Evolutionary conservation across 2,113 vertebrate genomes (phyloP), one percentile per base, ranked within the genome.

Genomic region (Carettochelys insculpta): DNA sequence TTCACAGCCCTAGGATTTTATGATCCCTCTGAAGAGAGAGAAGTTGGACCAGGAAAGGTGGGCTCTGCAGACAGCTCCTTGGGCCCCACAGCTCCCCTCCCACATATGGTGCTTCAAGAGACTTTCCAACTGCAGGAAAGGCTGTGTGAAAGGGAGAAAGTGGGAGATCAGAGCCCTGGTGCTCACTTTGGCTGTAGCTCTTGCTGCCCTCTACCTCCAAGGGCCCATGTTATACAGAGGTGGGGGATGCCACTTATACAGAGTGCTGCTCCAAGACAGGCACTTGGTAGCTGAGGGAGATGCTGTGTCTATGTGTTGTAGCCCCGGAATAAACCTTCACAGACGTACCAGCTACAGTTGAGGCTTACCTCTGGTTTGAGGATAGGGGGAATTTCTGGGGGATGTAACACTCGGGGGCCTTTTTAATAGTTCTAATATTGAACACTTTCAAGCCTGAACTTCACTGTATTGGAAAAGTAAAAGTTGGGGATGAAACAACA

Each of bases 51-150:
- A 54, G 27, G n/a, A 31, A 56, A 8, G 24, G 7, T 19, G 45
- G 8, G 6, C 13, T 9, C 11, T 83, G 8, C 11, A 83, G 50
- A 12, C 19, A 38, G 9, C 43, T 5, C 24, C 6, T 65, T 73
- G 14, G 14, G 48, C 80, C 2, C 38, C 65, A 11, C 14, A 61
- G 80, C 52, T 90, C 77, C 0, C 22, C 4, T 86, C 24, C 45
- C 4, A 34, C 1, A 22, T 1, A 80, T 56, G 45, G 2, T 50
- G 3, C 4, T 17, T 41, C 65, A 47, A 77, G 86, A 3, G 6
- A 1, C 3, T 56, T 88, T 68, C 2, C 11, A 1, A 41, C n/a
- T 10, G 0, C 9, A 25, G n/a, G 3, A 4, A 53, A 52, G 52
- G 48, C 81, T 41, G 85, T 13, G 1, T 4, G 73, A 58, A 16